These are phyloP conservation scores for Euwallacea fornicatus DNA, from an alignment of 1,140 invertebrate species.

Conservation along the genomic window DNA sequence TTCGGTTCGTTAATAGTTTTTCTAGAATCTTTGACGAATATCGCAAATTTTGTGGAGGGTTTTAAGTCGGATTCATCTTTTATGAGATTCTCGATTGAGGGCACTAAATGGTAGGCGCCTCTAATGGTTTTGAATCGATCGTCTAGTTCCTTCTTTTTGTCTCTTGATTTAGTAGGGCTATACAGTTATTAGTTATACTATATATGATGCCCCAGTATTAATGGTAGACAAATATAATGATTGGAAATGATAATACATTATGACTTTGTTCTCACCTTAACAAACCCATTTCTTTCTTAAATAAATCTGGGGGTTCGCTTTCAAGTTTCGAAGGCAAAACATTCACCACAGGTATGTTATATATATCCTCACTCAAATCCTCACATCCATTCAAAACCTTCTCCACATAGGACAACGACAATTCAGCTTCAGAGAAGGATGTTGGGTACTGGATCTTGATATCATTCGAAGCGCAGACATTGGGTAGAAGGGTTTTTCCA, in stretches of 20 bases:
- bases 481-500: constrained; percentile 39
- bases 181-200: not conserved
- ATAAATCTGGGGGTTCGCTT: constrained; percentile 19
- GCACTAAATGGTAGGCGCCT: constrained; percentile 33
- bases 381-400: constrained; percentile 33
- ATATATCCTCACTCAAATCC: constrained; percentile 31
- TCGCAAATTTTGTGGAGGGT: not conserved
- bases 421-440: constrained; percentile 1
- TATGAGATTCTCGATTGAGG: constrained; percentile 16
- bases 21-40: not conserved
- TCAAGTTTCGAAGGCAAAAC: constrained; percentile 1
- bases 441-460: constrained; percentile 29
- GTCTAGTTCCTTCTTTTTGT: constrained; percentile 29
- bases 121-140: constrained; percentile 23
- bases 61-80: constrained; percentile 16
- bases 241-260: not conserved
- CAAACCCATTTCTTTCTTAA: constrained; percentile 17
- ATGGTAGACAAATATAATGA: no score
- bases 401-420: constrained; percentile 25
- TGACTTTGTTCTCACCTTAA: constrained; percentile 14
- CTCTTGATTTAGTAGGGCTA: constrained; percentile 20
- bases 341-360: constrained; percentile 26
- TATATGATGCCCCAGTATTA: no score
- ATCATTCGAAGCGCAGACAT: constrained; percentile 21
- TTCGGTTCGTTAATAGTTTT: not conserved